A percentile compares a stretch with the other conserved stretches of the same genome.
phyloP scores from a whole-genome alignment of 2,888 invertebrate species.

The Pandemis heparana region DNA sequence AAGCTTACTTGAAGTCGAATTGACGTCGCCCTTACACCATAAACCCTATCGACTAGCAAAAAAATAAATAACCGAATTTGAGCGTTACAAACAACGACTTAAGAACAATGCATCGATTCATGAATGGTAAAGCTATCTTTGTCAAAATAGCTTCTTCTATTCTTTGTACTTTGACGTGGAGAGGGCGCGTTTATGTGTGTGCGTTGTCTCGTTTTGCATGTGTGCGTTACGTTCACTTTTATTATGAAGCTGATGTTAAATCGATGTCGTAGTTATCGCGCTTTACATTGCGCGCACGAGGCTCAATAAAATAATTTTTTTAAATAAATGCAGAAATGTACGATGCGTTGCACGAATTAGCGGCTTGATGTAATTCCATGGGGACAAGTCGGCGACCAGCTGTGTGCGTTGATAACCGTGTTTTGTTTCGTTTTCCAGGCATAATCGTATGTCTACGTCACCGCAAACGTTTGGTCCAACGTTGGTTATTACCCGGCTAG shows the following conservation, averaged over 20 bases:
- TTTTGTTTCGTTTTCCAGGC: conserved; percentile 72
- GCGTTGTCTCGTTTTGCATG: conserved; percentile 49
- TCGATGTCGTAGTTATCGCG: conserved; percentile 11
- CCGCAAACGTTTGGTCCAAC: conserved; percentile 55
- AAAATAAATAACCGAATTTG: conserved; percentile 30
- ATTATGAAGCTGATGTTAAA: conserved; percentile 41
- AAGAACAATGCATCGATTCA: conserved; percentile 51
- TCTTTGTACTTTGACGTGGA: conserved; percentile 54
- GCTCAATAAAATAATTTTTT: not conserved
- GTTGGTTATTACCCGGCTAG: conserved; percentile 47
- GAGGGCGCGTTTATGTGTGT: conserved; percentile 51
- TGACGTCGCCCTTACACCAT: conserved; percentile 33
- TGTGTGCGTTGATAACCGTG: conserved; percentile 76
- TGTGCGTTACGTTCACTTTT: conserved; percentile 47
- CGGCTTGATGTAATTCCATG: conserved; percentile 47
- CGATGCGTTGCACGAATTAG: not conserved
- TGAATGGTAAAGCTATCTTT: conserved; percentile 55
- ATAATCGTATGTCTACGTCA: conserved; percentile 62
- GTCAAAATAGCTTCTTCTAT: conserved; percentile 62
- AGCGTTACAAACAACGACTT: conserved; percentile 40
- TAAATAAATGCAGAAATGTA: conserved; percentile 51
- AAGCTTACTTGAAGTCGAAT: conserved; percentile 41
- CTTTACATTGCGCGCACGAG: conserved; percentile 37
- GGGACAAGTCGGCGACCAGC: conserved; percentile 60
- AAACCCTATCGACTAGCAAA: not conserved